phyloP scores from a whole-genome alignment of 2,797 vertebrate genomes.

The Coendou prehensilis region DNA sequence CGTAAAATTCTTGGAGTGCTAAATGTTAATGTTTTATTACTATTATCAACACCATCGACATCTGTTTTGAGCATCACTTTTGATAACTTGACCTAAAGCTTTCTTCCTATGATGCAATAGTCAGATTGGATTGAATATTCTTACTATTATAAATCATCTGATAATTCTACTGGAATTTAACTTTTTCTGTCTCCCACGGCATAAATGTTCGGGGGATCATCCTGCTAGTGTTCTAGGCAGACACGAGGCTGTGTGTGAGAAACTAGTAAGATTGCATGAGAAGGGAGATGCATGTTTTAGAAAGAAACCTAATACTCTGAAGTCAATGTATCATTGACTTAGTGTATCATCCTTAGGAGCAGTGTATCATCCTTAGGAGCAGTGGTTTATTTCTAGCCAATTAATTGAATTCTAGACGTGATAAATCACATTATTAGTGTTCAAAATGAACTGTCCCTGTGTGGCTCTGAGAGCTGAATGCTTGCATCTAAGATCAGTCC shows the following conservation, averaged over 20 bases:
- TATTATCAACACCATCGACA: no score
- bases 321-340: neutral
- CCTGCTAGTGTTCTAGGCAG: neutral
- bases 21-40: neutral
- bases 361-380: neutral
- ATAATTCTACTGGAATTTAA: neutral
- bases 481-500: no score
- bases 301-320: neutral
- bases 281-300: slow-evolving; percentile 6
- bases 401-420: neutral
- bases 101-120: slow-evolving; percentile 22
- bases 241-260: neutral
- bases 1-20: neutral
- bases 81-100: neutral
- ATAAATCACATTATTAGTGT: neutral
- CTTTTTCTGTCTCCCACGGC: neutral
- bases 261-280: neutral
- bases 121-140: neutral
- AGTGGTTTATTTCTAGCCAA: neutral
- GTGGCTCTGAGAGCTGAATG: neutral
- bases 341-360: neutral
- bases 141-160: neutral
- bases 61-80: neutral
- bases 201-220: neutral
- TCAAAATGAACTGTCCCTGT: neutral